Evolutionary conservation across 2,797 vertebrate species (phyloP), one percentile per base, ranked within the genome.

Genomic region (Phrynocephalus forsythii): DNA sequence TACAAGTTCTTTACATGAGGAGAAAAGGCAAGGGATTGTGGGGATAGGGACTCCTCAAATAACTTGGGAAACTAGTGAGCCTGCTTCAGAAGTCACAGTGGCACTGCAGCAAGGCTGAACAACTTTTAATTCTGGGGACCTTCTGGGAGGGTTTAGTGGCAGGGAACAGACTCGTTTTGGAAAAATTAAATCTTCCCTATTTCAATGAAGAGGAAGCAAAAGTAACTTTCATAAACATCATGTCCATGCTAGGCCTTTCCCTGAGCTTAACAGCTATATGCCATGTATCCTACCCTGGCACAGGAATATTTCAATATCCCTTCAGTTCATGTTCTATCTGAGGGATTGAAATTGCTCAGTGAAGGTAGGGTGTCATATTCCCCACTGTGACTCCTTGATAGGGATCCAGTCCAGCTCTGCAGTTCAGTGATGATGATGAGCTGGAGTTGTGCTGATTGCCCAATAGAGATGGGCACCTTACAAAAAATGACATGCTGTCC

Each of bases 1-100:
- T 87, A 82, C 80, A 87, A 33, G 50, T 66, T 83, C 82, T 90
- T 92, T 90, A 85, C n/a, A 86, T 87, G 78, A 92, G 63, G 71
- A 7, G 66, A 38, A 33, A 84, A 56, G 48, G 75, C 75, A 82
- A 38, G 66, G 33, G 33, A 28, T 56, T 5, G 5, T 3, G 44
- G 78, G 77, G 90, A 79, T 56, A 79, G 80, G 88, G 7, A 3
- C 10, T 44, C 78, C 87, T 89, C 91, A 77, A 52, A 78, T 72
- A 52, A 88, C 71, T 85, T 86, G n/a, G 30, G 63, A 83, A 67
- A 86, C 79, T 79, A 30, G 75, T 38, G 52, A 48, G 78, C n/a
- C 80, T 79, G 68, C 87, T 24, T 0, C 73, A 84, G 92, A 87
- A 78, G 81, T 28, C 22, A 76, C 48, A 84, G 52, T 50, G 9